These are phyloP conservation scores for Sylvia atricapilla DNA, from an alignment of 2,113 vertebrate genomes.

Conservation along the genomic window DNA sequence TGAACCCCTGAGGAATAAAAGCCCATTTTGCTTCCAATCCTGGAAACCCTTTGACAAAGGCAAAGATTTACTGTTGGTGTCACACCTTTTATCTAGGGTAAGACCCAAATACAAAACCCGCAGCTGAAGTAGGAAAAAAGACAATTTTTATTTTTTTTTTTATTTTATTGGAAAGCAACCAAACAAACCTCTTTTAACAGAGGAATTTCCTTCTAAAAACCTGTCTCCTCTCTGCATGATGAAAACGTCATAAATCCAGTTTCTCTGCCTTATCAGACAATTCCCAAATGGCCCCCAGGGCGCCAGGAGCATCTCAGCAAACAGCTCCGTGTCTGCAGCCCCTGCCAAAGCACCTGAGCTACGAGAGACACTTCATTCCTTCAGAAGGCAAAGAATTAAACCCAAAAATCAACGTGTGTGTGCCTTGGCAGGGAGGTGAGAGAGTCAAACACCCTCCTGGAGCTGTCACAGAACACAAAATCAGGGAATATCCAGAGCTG, in stretches of 20 bases:
- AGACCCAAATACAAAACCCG: neutral
- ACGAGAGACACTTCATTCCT: neutral
- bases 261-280: neutral
- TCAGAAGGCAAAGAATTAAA: neutral
- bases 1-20: neutral
- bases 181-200: neutral
- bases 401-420: neutral
- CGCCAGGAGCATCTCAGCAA: neutral
- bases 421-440: neutral
- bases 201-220: neutral
- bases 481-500: neutral
- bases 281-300: neutral
- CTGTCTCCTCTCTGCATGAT: neutral
- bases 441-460: neutral
- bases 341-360: neutral
- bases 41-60: neutral
- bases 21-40: neutral
- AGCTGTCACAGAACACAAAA: neutral
- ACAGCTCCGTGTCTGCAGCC: rapidly evolving
- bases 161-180: neutral
- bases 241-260: neutral
- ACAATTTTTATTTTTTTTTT: neutral
- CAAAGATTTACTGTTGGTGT: neutral
- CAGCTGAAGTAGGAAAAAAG: neutral
- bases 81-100: neutral